Evolutionary conservation across 2,888 invertebrate genomes (phyloP).

Genomic region (Drosophila mayaguana): DNA sequence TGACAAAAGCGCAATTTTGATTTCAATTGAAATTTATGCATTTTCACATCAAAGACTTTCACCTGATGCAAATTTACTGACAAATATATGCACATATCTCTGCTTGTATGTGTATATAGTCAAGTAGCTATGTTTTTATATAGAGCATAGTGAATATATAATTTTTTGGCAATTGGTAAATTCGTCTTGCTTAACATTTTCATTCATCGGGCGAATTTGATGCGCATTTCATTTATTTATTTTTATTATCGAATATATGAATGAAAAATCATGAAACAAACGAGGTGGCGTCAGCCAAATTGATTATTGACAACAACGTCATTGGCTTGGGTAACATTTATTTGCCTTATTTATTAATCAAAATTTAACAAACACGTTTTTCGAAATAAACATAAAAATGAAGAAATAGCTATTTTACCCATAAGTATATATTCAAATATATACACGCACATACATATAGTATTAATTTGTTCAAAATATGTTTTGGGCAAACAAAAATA

Average conservation of each 20-base stretch:
- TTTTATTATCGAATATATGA: constrained; percentile 54
- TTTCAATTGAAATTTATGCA: constrained; percentile 51
- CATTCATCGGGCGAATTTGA: constrained; percentile 45
- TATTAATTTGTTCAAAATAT: constrained; percentile 12
- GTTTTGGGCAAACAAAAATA: constrained; percentile 36
- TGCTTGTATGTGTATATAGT: not conserved
- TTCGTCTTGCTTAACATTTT: constrained; percentile 40
- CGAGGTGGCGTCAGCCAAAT: constrained; percentile 45
- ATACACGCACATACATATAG: not conserved
- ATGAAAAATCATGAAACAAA: constrained; percentile 61
- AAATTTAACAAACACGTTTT: constrained; percentile 1
- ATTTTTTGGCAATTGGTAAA: constrained; percentile 38
- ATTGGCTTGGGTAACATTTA: constrained; percentile 19
- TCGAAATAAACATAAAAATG: constrained; percentile 3
- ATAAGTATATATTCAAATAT: not conserved
- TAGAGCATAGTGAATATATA: constrained; percentile 22
- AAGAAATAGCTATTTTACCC: constrained; percentile 2
- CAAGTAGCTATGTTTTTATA: not conserved
- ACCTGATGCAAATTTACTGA: constrained; percentile 52
- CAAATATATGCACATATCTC: not conserved
- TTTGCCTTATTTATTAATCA: constrained; percentile 15
- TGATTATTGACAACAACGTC: constrained; percentile 67
- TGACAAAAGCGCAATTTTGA: constrained; percentile 33
- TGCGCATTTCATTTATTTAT: constrained; percentile 59
- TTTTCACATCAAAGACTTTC: constrained; percentile 45